phyloP scores from a whole-genome alignment of 2,797 vertebrate genomes.

The Anolis apletophallus region DNA sequence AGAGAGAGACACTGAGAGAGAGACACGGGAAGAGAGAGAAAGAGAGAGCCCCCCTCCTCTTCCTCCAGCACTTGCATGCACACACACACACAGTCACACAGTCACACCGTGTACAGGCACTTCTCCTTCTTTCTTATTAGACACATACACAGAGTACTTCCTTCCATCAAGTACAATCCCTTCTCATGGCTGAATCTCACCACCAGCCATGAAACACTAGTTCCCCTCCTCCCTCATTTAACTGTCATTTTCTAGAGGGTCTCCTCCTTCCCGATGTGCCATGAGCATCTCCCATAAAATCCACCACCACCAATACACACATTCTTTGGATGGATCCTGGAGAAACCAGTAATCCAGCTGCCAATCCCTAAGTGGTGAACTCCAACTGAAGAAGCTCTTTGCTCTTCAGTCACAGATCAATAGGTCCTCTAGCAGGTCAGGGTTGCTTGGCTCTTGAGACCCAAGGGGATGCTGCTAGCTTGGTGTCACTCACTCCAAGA shows the following conservation, averaged over 20 bases:
- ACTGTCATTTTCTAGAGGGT: neutral
- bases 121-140: constrained; percentile 29
- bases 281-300: neutral
- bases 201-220: constrained; percentile 47
- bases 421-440: constrained; percentile 32
- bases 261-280: neutral
- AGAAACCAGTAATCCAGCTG: constrained; percentile 44
- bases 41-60: constrained; percentile 51
- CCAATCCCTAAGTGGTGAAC: constrained; percentile 75
- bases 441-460: constrained; percentile 56
- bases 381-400: constrained; percentile 64
- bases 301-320: neutral
- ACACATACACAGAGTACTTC: constrained; percentile 39
- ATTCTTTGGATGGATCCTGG: constrained; percentile 17
- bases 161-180: constrained; percentile 67
- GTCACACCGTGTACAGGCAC: neutral
- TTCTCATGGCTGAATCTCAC: constrained; percentile 58
- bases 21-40: neutral
- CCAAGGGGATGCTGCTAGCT: constrained; percentile 21
- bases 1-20: constrained; percentile 52
- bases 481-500: neutral
- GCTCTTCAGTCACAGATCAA: constrained; percentile 35
- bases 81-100: constrained; percentile 44
- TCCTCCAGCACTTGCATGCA: constrained; percentile 56
- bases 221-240: constrained; percentile 6